Conservation (phyloP, 2,888 invertebrate genomes). For the Tetranychus piercei region DNA sequence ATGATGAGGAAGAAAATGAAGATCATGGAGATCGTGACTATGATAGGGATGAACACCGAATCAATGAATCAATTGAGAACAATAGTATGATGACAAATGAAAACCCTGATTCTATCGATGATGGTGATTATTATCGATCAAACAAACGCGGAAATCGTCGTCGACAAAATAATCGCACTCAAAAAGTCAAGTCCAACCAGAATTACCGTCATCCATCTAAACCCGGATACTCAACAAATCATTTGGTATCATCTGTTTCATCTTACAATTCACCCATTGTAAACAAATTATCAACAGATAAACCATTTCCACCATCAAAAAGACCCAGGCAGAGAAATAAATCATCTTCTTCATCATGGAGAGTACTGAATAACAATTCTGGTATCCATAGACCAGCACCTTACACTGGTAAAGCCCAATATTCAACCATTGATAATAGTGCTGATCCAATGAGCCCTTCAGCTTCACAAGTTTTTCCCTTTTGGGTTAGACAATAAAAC, state of each 20-base stretch:
- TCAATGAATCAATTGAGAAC: not conserved
- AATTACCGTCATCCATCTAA: too few relatives aligned
- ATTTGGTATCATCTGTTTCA: too few relatives aligned
- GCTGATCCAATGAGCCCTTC: constrained; percentile 10
- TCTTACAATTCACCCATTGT: too few relatives aligned
- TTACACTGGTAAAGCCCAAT: constrained; percentile 7
- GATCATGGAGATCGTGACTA: not conserved
- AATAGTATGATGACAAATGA: not conserved
- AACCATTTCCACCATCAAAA: not conserved
- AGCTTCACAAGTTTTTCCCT: not conserved
- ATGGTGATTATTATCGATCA: not conserved
- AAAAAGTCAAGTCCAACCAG: too few relatives aligned
- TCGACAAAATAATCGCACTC: not conserved
- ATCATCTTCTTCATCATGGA: not conserved
- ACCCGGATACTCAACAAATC: too few relatives aligned
- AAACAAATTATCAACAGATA: too few relatives aligned
- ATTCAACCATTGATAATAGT: constrained; percentile 9
- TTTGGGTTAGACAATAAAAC: not conserved
- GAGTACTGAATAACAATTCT: not conserved
- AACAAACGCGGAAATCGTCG: not conserved
- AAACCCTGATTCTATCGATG: not conserved
- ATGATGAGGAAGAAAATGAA: not conserved
- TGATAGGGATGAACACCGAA: not conserved
- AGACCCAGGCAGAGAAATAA: not conserved
- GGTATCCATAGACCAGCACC: not conserved